phyloP scores from a whole-genome alignment of 2,797 vertebrate genomes.

The Tauraco hartlaubi region DNA sequence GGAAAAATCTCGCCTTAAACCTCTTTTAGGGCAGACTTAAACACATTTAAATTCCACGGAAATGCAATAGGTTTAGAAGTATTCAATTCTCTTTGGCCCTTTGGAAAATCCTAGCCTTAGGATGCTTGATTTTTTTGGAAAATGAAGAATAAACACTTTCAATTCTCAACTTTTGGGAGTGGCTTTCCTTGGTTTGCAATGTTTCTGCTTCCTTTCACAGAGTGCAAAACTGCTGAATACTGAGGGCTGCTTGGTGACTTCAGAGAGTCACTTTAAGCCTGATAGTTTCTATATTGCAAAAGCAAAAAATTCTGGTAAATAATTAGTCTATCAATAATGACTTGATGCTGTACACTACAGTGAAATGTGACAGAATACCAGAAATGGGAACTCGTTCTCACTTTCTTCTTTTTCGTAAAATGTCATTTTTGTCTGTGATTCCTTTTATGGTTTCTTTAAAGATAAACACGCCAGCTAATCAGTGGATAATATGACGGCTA shows the following conservation, averaged over 20 bases:
- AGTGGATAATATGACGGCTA: neutral
- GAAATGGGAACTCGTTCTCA: neutral
- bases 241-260: neutral
- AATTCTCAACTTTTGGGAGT: neutral
- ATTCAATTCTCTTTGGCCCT: neutral
- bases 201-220: neutral
- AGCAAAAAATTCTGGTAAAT: neutral
- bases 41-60: neutral
- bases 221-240: neutral
- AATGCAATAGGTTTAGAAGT: neutral
- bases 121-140: neutral
- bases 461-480: neutral
- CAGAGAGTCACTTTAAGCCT: neutral
- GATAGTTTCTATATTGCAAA: neutral
- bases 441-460: neutral
- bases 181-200: neutral
- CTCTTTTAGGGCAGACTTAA: neutral
- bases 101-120: neutral
- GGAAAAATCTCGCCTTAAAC: neutral
- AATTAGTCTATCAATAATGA: neutral
- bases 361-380: neutral
- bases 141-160: constrained; percentile 3
- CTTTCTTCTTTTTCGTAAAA: neutral
- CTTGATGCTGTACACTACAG: neutral
- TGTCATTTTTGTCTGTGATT: neutral